Percentiles rank a stretch among this genome's conserved stretches.
Conservation (phyloP, 2,797 vertebrate species). For the Melanotaenia nigrans region DNA sequence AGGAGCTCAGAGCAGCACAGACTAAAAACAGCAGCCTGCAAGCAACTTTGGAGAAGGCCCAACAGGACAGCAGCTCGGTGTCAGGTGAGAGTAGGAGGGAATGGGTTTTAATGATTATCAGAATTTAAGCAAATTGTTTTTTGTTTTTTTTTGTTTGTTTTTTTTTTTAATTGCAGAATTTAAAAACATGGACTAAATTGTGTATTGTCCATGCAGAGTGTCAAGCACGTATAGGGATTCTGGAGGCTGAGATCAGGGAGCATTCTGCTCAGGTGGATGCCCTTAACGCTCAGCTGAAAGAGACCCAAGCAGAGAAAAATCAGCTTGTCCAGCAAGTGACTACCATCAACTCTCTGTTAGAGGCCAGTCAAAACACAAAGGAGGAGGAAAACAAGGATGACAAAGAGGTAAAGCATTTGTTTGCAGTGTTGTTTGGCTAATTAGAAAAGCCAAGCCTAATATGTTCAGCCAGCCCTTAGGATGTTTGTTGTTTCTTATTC, state of each 20-base stretch:
- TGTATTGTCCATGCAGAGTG: slow-evolving; percentile 79
- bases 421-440: neutral
- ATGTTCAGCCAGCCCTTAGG: neutral
- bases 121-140: neutral
- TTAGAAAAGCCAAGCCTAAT: neutral
- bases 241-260: slow-evolving; percentile 84
- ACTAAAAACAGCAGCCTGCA: slow-evolving; percentile 84
- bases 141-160: neutral
- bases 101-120: neutral
- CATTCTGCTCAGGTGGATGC: slow-evolving; percentile 80
- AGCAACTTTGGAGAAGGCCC: slow-evolving; percentile 83
- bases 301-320: slow-evolving; percentile 81
- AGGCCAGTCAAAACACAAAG: slow-evolving; percentile 84
- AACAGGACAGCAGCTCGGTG: slow-evolving; percentile 83
- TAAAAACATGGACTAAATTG: neutral
- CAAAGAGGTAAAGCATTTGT: slow-evolving; percentile 48
- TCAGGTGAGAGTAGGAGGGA: slow-evolving; percentile 81
- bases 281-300: slow-evolving; percentile 83
- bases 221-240: slow-evolving; percentile 79
- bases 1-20: slow-evolving; percentile 89
- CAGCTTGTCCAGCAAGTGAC: slow-evolving; percentile 86
- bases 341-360: slow-evolving; percentile 88
- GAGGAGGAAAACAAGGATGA: slow-evolving; percentile 71
- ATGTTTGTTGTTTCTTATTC: slow-evolving; percentile 52
- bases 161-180: neutral